Evolutionary conservation across 2,797 vertebrate species (phyloP), one percentile per base, ranked within the genome.

Genomic region (Menidia menidia): DNA sequence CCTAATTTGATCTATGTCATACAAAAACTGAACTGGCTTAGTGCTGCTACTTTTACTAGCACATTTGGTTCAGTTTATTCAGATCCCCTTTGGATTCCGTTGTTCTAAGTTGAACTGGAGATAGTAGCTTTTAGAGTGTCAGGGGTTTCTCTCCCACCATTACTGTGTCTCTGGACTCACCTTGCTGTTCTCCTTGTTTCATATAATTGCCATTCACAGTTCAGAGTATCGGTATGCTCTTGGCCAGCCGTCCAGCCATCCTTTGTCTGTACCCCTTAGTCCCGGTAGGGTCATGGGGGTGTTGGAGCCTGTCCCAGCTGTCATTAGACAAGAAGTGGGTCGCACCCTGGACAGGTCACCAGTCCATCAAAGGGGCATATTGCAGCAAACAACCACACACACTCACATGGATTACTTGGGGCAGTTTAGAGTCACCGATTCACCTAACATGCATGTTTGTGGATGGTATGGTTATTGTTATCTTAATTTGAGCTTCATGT

Each of bases 401-500:
- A 25, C 25, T 25, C 25, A 25, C 25, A 25, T 25, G 25, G 25
- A 25, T 25, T 25, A 1, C 25, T 25, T 25, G 25, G 2, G 25
- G 25, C 25, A 25, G 25, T 25, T 25, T 25, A 25, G 25, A 25
- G 25, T 25, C 25, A 25, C 25, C 25, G 25, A 25, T 25, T 25
- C 25, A 25, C 25, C 25, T 25, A 25, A 25, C 25, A 25, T 25
- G 25, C 25, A 25, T 25, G 25, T 25, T 25, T 25, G 25, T 25
- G 25, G 25, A 25, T 25, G 25, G 25, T 25, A 25, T 2, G 25
- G 70, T 76, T 65, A 65, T 55, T 64, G 16, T 33, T 63, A 58
- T 71, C 55, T 64, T 72, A 42, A 63, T 84, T 73, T 70, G n/a
- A 71, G 85, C 84, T 75, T 68, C 67, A 53, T 54, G 64, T 73